Conservation (phyloP, 2,113 vertebrate species). For the Odocoileus virginianus region DNA sequence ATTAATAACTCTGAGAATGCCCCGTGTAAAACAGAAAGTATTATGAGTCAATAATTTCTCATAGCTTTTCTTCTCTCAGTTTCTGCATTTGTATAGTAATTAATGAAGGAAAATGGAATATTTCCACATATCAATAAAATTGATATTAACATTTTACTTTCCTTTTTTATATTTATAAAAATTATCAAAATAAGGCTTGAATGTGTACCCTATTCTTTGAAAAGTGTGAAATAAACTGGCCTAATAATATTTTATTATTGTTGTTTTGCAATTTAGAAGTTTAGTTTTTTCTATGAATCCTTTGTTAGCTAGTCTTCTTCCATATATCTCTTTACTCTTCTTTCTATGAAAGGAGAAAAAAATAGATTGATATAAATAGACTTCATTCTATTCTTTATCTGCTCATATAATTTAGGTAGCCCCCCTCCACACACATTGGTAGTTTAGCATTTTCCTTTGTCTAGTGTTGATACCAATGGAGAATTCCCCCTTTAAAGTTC, state of each 20-base stretch:
- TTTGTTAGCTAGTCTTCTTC: not conserved
- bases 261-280: not conserved
- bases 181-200: not conserved
- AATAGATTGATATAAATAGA: not conserved
- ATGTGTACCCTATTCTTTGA: not conserved
- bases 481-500: not conserved
- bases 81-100: not conserved
- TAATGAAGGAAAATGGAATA: not conserved
- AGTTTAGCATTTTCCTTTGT: not conserved
- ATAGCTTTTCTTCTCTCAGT: not conserved
- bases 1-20: not conserved
- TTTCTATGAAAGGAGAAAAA: not conserved
- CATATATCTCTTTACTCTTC: not conserved
- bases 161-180: not conserved
- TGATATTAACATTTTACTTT: conserved; percentile 7
- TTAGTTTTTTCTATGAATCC: conserved; percentile 15
- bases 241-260: not conserved
- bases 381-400: not conserved
- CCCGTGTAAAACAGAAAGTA: not conserved
- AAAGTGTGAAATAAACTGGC: not conserved
- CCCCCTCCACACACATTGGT: not conserved
- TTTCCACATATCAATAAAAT: not conserved
- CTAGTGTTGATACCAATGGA: not conserved
- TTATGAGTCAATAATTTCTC: not conserved
- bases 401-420: not conserved